These are phyloP conservation scores for Mythimna vitellina DNA, from an alignment of 2,888 invertebrate species.

Conservation along the genomic window DNA sequence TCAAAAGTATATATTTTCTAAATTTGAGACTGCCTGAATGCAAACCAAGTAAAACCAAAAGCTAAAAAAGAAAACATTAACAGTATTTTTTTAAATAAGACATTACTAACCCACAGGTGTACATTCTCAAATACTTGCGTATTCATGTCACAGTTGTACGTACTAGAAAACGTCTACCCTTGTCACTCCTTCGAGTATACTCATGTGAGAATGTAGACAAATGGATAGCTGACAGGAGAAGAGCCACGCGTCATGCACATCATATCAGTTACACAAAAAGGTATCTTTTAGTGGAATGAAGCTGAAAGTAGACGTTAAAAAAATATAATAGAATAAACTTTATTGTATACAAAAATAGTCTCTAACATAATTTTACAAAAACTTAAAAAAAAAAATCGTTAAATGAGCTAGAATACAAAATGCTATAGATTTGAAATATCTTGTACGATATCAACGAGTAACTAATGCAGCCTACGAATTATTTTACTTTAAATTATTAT, in stretches of 20 bases:
- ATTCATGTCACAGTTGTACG: slow-evolving; percentile 23
- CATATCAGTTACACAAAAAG: neutral
- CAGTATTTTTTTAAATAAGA: neutral
- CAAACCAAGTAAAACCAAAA: too few species aligned
- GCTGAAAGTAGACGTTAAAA: neutral
- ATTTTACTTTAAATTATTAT: too few species aligned
- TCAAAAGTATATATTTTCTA: too few species aligned
- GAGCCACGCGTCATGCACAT: slow-evolving; percentile 5
- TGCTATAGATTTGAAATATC: too few species aligned
- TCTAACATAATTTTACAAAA: too few species aligned
- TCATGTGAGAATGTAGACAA: slow-evolving; percentile 13
- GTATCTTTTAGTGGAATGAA: neutral
- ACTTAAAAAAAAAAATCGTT: too few species aligned
- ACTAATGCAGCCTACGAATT: too few species aligned
- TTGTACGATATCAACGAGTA: too few species aligned
- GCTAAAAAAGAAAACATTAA: neutral
- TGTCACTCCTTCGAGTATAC: slow-evolving; percentile 20
- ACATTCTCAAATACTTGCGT: neutral
- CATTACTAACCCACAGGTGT: neutral
- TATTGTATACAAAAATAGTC: too few species aligned
- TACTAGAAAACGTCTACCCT: slow-evolving; percentile 38
- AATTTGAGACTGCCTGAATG: too few species aligned
- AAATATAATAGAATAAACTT: too few species aligned
- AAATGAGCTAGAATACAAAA: too few species aligned
- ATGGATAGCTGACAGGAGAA: slow-evolving; percentile 7